Conservation (phyloP, 2,113 vertebrate genomes). For the Chloroceryle aenea region DNA sequence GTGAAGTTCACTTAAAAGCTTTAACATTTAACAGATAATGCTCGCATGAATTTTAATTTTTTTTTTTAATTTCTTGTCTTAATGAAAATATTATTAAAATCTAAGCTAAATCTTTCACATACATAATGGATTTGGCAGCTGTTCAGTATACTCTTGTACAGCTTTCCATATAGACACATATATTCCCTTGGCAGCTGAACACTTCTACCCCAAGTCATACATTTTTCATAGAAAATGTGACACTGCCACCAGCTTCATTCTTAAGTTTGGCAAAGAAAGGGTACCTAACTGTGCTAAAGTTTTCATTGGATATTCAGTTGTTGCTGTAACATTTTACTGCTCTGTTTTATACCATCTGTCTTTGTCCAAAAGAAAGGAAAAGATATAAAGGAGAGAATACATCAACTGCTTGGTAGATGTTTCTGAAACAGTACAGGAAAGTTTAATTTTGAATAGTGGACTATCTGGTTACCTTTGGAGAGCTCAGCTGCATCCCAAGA, state of each 20-base stretch:
- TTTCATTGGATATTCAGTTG: not conserved
- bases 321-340: not conserved
- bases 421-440: not conserved
- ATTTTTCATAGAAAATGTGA: not conserved
- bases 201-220: not conserved
- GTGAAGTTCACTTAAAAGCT: not conserved
- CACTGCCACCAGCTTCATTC: not conserved
- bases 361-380: not conserved
- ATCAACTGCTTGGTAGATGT: not conserved
- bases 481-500: not conserved
- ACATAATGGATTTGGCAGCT: not conserved
- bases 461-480: not conserved
- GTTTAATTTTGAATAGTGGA: not conserved
- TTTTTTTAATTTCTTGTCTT: not conserved
- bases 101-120: accelerated
- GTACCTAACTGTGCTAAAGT: not conserved
- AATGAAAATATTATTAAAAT: not conserved
- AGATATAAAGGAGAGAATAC: not conserved
- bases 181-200: not conserved
- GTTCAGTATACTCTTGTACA: not conserved
- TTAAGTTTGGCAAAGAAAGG: not conserved
- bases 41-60: not conserved
- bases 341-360: not conserved
- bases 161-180: not conserved
- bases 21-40: not conserved